Conservation (phyloP, 2,113 vertebrate species). For the Pogona vitticeps region DNA sequence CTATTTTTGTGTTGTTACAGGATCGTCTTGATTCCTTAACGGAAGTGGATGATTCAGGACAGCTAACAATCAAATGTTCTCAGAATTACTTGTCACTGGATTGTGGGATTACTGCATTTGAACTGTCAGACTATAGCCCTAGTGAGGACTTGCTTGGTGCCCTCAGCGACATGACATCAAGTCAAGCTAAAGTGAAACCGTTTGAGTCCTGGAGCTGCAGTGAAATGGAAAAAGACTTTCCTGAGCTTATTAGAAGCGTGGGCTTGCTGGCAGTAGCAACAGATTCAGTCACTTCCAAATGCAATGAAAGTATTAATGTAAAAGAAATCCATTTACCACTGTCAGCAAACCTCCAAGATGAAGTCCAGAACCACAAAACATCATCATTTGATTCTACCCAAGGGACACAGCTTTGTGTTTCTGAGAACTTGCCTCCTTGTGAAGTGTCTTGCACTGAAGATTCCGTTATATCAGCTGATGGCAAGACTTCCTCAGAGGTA, state of each 20-base stretch:
- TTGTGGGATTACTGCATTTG: slow-evolving; percentile 97
- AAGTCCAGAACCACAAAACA: slow-evolving; percentile 40
- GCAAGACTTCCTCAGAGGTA: slow-evolving; percentile 26
- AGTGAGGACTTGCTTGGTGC: slow-evolving; percentile 84
- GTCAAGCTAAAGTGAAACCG: slow-evolving; percentile 74
- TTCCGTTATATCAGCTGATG: slow-evolving; percentile 26
- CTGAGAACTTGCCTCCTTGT: slow-evolving; percentile 40
- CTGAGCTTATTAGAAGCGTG: slow-evolving; percentile 85
- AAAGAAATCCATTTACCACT: slow-evolving; percentile 50
- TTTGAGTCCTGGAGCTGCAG: slow-evolving; percentile 81
- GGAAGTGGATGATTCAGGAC: slow-evolving; percentile 95
- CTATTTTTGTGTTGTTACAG: slow-evolving; percentile 75
- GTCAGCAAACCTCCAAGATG: slow-evolving; percentile 53
- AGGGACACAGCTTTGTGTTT: slow-evolving; percentile 24
- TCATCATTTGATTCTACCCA: slow-evolving; percentile 26
- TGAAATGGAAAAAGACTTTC: slow-evolving; percentile 83
- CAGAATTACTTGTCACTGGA: slow-evolving; percentile 97
- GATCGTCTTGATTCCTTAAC: slow-evolving; percentile 93
- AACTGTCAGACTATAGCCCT: slow-evolving; percentile 95
- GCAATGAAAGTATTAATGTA: slow-evolving; percentile 64
- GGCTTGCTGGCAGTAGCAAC: slow-evolving; percentile 81
- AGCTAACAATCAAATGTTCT: slow-evolving; percentile 96
- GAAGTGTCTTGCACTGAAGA: slow-evolving; percentile 52
- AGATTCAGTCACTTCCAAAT: slow-evolving; percentile 69
- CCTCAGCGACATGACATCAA: slow-evolving; percentile 69